Evolutionary conservation across 2,797 vertebrate species (phyloP), one percentile per base, ranked within the genome.

Genomic region (Percopsis omiscomaycus): DNA sequence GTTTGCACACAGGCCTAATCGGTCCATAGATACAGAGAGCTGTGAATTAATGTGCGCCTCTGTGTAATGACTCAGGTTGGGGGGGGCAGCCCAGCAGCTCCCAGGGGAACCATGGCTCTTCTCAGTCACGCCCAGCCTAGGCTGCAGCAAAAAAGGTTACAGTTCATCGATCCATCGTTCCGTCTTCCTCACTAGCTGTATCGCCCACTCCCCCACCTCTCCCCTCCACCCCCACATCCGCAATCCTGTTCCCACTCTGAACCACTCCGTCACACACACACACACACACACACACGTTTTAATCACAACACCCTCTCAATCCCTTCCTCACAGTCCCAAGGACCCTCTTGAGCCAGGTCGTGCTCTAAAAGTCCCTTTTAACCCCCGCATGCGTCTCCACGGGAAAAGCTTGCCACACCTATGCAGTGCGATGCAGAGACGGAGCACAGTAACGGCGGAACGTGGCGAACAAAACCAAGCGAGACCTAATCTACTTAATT

Each of bases 271-370:
- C n/a, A n/a, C n/a, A n/a, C n/a, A n/a, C n/a, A n/a, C n/a, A n/a
- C n/a, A n/a, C n/a, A n/a, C n/a, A n/a, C 47, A 0, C 47, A 1
- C 53, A 79, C 60, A 70, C 54, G 84, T 84, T 84, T 83, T 87
- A 86, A 82, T 80, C 74, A 30, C 6, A 22, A 22, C 22, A 22
- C 22, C 22, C 22, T 75, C 74, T 79, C 63, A 62, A 71, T 66
- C 70, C 65, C 75, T 86, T 74, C 84, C 79, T 74, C 71, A 77
- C 87, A 84, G 86, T 82, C 87, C 46, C 51, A 27, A 13, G 14
- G 22, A 59, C 14, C 73, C 37, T 74, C 53, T 45, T 62, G 22
- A 22, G 22, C 22, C 22, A 22, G 22, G 22, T 22, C 22, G 22
- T 22, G 22, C 22, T 22, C 22, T 22, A 1, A 22, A 22, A 22